Percentiles rank a stretch among this genome's conserved stretches.
Evolutionary conservation across 2,888 invertebrate genomes (phyloP).

Genomic region (Bedellia somnulentella): DNA sequence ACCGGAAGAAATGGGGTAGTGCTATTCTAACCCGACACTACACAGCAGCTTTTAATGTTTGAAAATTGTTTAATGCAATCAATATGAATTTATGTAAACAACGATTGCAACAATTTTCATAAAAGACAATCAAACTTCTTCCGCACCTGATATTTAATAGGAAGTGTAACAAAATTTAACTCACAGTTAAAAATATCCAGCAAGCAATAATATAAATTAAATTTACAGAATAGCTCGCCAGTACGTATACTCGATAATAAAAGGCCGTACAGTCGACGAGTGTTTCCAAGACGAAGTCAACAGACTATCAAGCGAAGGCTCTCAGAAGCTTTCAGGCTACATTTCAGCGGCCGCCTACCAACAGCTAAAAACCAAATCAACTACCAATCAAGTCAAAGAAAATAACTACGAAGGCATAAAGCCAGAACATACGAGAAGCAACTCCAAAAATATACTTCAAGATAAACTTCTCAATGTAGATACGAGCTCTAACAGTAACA

Average conservation of each 20-base stretch:
- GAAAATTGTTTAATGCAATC: no score
- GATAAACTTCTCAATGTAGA: conserved; percentile 49
- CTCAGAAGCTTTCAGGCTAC: conserved; percentile 48
- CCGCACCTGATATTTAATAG: no score
- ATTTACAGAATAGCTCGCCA: conserved; percentile 61
- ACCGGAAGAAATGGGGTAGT: no score
- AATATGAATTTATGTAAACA: no score
- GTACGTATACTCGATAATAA: conserved; percentile 66
- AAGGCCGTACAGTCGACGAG: conserved; percentile 67
- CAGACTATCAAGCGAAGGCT: conserved; percentile 28
- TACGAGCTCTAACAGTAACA: conserved; percentile 28
- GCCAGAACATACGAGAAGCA: conserved; percentile 29
- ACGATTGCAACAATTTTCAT: no score
- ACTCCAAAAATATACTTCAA: conserved; percentile 43
- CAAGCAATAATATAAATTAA: no score
- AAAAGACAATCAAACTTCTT: no score
- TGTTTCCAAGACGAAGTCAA: conserved; percentile 54
- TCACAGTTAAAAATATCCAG: no score
- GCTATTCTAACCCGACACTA: no score
- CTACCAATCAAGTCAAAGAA: conserved; percentile 35
- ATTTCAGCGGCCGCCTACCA: conserved; percentile 45
- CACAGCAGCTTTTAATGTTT: no score
- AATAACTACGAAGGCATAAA: conserved; percentile 29
- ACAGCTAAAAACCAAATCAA: conserved; percentile 25
- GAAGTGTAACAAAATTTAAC: no score